Base-by-base conservation (phyloP, 2,113 vertebrate species). In the Tetrax tetrax region DNA sequence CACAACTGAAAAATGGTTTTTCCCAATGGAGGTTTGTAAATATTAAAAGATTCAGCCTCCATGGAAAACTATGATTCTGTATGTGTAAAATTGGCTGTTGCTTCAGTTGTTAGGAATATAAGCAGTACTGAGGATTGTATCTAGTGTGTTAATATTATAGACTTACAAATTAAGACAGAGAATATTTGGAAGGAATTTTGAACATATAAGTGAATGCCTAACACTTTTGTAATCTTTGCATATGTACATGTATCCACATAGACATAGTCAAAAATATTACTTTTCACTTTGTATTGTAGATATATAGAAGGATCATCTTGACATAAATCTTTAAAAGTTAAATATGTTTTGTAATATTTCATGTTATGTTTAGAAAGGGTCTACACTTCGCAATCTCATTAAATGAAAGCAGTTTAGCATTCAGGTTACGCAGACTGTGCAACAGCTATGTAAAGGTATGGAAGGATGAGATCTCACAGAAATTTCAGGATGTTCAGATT, bases 21-120 rank as follows among this genome's bases (percentile, higher is more conserved):
- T 8, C 11, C 14, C 3, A 45, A 4, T 12, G 7, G 15, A 84
- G 3, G 4, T 63, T 23, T 78, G 17, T n/a, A 84, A 60, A 47
- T 74, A 64, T 19, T 45, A 69, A 72, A 90, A 69, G 7, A n/a
- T 77, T 64, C 35, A 24, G 4, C 12, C 48, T 90, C 7, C 41
- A 51, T 8, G 45, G 21, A 60, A 81, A 80, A 81, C 5, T 0
- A 0, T 54, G 25, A 29, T 51, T 50, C 4, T 57, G 12, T 51
- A 2, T n/a, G 10, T 48, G 14, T 17, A 77, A 69, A 80, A 72
- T 56, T n/a, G 66, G 6, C 1, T 41, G 7, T 50, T 60, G 31
- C 11, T 77, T 64, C 20, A 23, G 1, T 31, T 85, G 3, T 18
- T 48, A 60, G 27, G 10, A 90, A 51, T 57, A 47, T 23, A 25